Conservation (phyloP, 2,113 vertebrate species). For the Epinephelus moara region DNA sequence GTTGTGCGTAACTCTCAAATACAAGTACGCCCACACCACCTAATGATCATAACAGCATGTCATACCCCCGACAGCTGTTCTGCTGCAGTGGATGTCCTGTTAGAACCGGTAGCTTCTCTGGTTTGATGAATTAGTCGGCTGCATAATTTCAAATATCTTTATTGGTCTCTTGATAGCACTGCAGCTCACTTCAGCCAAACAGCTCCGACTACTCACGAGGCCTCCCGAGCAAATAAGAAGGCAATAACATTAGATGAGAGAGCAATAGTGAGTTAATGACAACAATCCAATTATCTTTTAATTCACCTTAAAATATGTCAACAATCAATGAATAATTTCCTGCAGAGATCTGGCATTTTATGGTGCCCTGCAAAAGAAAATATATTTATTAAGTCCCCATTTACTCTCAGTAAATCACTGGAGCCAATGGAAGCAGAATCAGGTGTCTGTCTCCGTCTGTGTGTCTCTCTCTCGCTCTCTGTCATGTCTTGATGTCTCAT, state of each 20-base stretch:
- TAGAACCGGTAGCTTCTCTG: slow-evolving; percentile 6
- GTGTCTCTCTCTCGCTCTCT: slow-evolving; percentile 9
- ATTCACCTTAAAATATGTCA: slow-evolving; percentile 23
- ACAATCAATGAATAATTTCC: slow-evolving; percentile 29
- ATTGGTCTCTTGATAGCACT: slow-evolving; percentile 26
- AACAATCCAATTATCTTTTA: slow-evolving; percentile 36
- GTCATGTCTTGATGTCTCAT: slow-evolving; percentile 61
- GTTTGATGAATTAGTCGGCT: slow-evolving; percentile 32
- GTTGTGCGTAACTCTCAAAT: not conserved
- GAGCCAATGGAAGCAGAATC: slow-evolving; percentile 23
- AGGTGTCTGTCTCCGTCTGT: slow-evolving; percentile 38
- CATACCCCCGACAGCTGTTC: not conserved
- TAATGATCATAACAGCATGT: slow-evolving; percentile 25
- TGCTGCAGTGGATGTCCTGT: not conserved
- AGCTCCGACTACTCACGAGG: not conserved
- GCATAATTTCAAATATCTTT: slow-evolving; percentile 37
- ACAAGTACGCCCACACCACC: not conserved
- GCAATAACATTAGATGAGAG: slow-evolving; percentile 42
- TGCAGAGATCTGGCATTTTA: slow-evolving; percentile 34
- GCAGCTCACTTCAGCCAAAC: slow-evolving; percentile 23
- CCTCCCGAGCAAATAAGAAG: slow-evolving; percentile 27
- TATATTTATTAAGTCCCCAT: slow-evolving; percentile 12
- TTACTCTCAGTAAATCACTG: slow-evolving; percentile 13
- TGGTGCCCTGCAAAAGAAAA: slow-evolving; percentile 2
- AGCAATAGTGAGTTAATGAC: slow-evolving; percentile 25